These are phyloP conservation scores for Trachelus stipa DNA, from an alignment of 2,888 invertebrate genomes.

Conservation along the genomic window DNA sequence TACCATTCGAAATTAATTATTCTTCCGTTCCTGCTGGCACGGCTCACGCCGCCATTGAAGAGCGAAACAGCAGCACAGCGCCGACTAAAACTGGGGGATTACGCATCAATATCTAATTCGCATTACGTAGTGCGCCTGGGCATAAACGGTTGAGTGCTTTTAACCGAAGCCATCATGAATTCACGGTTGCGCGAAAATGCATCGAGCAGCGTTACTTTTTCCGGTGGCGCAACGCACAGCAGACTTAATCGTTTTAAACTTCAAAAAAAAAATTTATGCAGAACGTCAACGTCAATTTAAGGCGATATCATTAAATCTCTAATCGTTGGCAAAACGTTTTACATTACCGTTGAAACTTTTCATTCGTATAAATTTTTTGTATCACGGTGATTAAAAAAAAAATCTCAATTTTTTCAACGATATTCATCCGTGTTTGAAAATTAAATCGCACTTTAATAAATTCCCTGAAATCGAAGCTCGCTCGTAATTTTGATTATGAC, in stretches of 20 bases:
- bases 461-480: neutral
- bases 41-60: neutral
- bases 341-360: too few relatives aligned
- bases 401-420: neutral
- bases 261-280: neutral
- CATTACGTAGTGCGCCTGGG: slow-evolving; percentile 11
- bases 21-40: slow-evolving; percentile 11
- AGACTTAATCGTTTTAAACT: neutral
- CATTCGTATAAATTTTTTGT: too few relatives aligned
- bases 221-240: neutral
- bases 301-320: neutral
- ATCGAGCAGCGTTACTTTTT: neutral
- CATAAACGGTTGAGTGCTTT: slow-evolving; percentile 26
- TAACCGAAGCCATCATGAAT: slow-evolving; percentile 33
- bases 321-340: neutral
- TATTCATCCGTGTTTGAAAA: neutral
- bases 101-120: slow-evolving; percentile 30
- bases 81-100: slow-evolving; percentile 20
- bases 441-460: neutral
- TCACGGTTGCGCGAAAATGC: slow-evolving; percentile 20
- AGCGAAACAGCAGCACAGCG: neutral
- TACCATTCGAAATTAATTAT: slow-evolving; percentile 21
- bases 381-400: too few relatives aligned
- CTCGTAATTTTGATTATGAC: neutral
- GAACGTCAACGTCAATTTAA: neutral